Percentiles rank a stretch among this genome's conserved stretches.
Evolutionary conservation across 2,797 vertebrate species (phyloP).

Genomic region (Picus viridis): DNA sequence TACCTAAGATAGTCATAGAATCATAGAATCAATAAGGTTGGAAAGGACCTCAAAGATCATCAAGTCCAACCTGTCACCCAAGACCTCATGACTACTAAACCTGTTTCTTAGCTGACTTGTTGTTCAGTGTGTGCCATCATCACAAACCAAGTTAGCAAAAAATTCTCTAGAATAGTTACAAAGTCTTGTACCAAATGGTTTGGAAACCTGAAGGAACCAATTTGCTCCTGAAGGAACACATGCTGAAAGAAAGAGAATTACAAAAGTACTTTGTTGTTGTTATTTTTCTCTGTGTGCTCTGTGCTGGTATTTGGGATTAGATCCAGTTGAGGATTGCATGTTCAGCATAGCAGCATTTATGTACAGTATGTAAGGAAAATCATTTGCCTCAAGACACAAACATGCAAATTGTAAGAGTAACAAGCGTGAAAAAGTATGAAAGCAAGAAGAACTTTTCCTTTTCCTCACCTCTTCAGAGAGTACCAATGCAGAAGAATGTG

Average conservation of each 20-base stretch:
- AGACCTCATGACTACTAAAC: no score
- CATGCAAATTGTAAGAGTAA: background rate
- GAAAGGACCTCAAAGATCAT: no score
- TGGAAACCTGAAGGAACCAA: background rate
- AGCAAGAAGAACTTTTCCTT: background rate
- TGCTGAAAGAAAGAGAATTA: background rate
- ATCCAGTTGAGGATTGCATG: background rate
- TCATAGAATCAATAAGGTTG: no score
- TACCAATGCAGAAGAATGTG: background rate
- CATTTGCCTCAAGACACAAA: background rate
- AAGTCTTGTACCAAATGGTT: background rate
- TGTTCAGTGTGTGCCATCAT: background rate
- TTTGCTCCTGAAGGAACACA: background rate
- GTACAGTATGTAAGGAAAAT: background rate
- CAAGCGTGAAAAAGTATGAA: background rate
- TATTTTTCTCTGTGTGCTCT: background rate
- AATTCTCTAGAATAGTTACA: background rate
- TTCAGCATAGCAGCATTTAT: background rate
- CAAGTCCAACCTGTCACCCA: no score
- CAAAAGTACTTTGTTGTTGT: background rate
- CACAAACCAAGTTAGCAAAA: background rate
- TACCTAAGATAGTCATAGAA: background rate
- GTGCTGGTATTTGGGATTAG: background rate
- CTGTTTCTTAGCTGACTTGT: background rate
- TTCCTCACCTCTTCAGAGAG: background rate